These are phyloP conservation scores for Hippocampus barbouri DNA, from an alignment of 2,113 vertebrate genomes.

Conservation along the genomic window DNA sequence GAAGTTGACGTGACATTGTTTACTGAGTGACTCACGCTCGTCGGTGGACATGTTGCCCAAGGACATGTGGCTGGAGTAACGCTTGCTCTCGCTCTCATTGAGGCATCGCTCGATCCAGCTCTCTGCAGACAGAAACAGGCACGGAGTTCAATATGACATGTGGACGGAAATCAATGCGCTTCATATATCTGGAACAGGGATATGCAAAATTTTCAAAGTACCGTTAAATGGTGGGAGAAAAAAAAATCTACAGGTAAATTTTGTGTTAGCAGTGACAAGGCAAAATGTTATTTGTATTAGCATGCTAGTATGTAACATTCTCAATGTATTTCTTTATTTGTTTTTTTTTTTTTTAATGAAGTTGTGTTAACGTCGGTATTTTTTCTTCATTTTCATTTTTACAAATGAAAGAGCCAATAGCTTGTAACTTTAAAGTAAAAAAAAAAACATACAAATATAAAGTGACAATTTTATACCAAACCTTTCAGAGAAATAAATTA, in stretches of 20 bases:
- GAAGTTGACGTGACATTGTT: neutral
- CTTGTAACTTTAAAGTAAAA: too few relatives aligned
- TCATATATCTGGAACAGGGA: neutral
- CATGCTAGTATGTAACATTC: too few relatives aligned
- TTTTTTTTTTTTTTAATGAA: too few relatives aligned
- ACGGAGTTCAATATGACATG: neutral
- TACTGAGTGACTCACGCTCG: constrained; percentile 86
- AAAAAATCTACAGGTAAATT: constrained; percentile 19
- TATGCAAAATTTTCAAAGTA: neutral
- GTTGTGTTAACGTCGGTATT: too few relatives aligned
- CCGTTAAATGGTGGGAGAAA: constrained; percentile 48
- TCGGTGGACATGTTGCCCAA: constrained; percentile 97
- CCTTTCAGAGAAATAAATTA: too few relatives aligned
- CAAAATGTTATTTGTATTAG: neutral
- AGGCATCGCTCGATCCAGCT: constrained; percentile 99
- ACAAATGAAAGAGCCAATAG: too few relatives aligned
- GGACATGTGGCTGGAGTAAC: constrained; percentile 93
- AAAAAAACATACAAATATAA: too few relatives aligned
- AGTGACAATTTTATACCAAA: too few relatives aligned
- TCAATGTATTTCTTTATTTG: too few relatives aligned
- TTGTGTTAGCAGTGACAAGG: neutral
- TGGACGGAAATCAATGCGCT: constrained; percentile 33
- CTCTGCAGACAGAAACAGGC: constrained; percentile 75
- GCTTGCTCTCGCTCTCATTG: constrained; percentile 96
- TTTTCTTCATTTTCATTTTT: too few relatives aligned